Conservation (phyloP, 2,888 invertebrate genomes). For the Yponomeuta cagnagella region DNA sequence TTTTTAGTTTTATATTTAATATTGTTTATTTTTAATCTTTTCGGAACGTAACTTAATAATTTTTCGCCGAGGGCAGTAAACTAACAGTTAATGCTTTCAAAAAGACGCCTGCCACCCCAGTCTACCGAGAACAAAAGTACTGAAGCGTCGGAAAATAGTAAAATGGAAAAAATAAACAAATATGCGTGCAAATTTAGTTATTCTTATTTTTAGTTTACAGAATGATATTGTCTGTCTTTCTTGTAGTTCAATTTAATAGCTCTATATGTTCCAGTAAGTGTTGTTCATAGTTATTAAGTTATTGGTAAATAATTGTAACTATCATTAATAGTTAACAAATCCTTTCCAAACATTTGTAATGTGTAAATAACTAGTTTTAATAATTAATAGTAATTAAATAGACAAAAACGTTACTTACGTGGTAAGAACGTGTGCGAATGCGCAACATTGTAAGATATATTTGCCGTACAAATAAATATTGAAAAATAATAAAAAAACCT, state of each 20-base stretch:
- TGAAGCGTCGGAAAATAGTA: too few relatives aligned
- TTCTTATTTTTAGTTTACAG: not conserved
- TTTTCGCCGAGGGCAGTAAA: too few relatives aligned
- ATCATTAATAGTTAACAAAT: not conserved
- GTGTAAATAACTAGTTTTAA: conserved; percentile 14
- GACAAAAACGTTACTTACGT: conserved; percentile 18
- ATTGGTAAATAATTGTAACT: not conserved
- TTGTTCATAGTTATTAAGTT: conserved; percentile 6
- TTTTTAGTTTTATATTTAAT: too few relatives aligned
- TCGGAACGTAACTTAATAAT: too few relatives aligned
- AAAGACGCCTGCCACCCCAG: too few relatives aligned
- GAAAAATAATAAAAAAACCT: conserved; percentile 8
- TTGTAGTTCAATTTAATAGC: conserved; percentile 8
- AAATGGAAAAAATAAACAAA: too few relatives aligned
- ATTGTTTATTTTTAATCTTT: too few relatives aligned
- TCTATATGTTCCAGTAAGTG: conserved; percentile 6
- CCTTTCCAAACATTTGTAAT: conserved; percentile 9
- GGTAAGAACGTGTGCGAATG: conserved; percentile 6
- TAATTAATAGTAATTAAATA: conserved; percentile 20
- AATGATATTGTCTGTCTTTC: not conserved
- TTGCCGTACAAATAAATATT: conserved; percentile 20
- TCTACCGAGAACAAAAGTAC: too few relatives aligned
- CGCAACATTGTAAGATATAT: conserved; percentile 12
- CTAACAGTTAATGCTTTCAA: too few relatives aligned
- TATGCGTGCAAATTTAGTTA: too few relatives aligned